A percentile compares a stretch with the other conserved stretches of the same genome.
phyloP scores from a whole-genome alignment of 2,888 invertebrate genomes.

The Ennomos quercinarius region DNA sequence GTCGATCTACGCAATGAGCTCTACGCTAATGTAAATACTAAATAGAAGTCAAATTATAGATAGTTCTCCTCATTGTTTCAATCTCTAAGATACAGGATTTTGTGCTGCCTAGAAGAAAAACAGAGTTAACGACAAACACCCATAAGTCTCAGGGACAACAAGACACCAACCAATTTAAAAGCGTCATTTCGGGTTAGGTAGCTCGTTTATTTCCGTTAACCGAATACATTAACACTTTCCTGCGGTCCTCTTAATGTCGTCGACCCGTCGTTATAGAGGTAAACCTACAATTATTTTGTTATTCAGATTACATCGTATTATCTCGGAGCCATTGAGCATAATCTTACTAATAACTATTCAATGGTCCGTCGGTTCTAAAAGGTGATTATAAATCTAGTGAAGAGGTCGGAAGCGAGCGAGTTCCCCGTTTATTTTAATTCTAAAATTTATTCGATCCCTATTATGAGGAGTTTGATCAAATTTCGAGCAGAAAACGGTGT shows the following conservation, averaged over 20 bases:
- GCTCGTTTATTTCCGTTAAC: constrained; percentile 37
- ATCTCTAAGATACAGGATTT: too few relatives aligned
- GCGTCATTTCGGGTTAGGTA: constrained; percentile 34
- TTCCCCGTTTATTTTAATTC: constrained; percentile 76
- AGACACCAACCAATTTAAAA: constrained; percentile 33
- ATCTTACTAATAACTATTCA: constrained; percentile 64
- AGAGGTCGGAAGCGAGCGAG: constrained; percentile 70
- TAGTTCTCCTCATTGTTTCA: too few relatives aligned
- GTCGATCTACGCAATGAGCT: too few relatives aligned
- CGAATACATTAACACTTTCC: constrained; percentile 40
- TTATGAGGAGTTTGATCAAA: constrained; percentile 76
- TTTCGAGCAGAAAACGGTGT: constrained; percentile 50
- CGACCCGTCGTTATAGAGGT: constrained; percentile 44
- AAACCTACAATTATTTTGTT: constrained; percentile 52
- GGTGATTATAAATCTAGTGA: constrained; percentile 76
- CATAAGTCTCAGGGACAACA: constrained; percentile 18
- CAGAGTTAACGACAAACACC: constrained; percentile 12
- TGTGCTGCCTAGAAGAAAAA: neutral
- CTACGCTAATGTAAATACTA: too few relatives aligned
- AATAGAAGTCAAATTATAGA: too few relatives aligned
- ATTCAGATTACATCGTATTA: constrained; percentile 56
- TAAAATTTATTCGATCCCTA: constrained; percentile 78
- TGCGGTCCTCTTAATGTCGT: constrained; percentile 37
- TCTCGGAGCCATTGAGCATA: constrained; percentile 54
- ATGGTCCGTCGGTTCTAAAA: constrained; percentile 62